These are phyloP conservation scores for Glossosoma conforme DNA, from an alignment of 1,140 invertebrate genomes.

Conservation along the genomic window DNA sequence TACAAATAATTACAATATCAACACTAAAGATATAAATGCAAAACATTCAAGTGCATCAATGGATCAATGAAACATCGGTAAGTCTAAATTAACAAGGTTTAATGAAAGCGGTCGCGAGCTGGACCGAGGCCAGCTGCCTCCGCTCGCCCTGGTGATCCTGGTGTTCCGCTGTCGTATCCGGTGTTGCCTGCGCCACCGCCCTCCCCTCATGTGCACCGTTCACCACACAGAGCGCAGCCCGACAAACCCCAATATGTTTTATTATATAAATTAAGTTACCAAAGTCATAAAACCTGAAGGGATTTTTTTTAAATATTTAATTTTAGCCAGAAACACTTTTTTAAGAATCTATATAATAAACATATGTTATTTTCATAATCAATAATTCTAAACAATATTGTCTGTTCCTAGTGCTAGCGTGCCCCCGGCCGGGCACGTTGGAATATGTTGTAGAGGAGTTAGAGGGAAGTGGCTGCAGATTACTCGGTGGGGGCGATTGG, in stretches of 20 bases:
- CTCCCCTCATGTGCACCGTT: no score
- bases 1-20: conserved; percentile 51
- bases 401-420: conserved; percentile 26
- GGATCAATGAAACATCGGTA: conserved; percentile 43
- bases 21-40: conserved; percentile 55
- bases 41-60: conserved; percentile 48
- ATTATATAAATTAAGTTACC: conserved; percentile 21
- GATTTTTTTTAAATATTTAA: conserved; percentile 28
- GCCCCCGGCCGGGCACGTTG: conserved; percentile 9
- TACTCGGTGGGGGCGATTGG: conserved; percentile 50
- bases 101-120: conserved; percentile 1
- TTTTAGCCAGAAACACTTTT: conserved; percentile 32
- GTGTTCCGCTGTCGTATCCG: no score
- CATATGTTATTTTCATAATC: conserved; percentile 32
- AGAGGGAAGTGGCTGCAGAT: conserved; percentile 10
- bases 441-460: conserved; percentile 18
- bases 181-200: no score
- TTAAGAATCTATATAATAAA: conserved; percentile 33
- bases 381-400: conserved; percentile 31
- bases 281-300: conserved; percentile 26
- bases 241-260: conserved; percentile 26
- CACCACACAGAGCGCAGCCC: no score
- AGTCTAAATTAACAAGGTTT: conserved; percentile 33
- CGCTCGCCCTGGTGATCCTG: no score
- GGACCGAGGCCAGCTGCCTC: no score